Conservation (phyloP, 2,888 invertebrate species). For the Idaea dimidiata region DNA sequence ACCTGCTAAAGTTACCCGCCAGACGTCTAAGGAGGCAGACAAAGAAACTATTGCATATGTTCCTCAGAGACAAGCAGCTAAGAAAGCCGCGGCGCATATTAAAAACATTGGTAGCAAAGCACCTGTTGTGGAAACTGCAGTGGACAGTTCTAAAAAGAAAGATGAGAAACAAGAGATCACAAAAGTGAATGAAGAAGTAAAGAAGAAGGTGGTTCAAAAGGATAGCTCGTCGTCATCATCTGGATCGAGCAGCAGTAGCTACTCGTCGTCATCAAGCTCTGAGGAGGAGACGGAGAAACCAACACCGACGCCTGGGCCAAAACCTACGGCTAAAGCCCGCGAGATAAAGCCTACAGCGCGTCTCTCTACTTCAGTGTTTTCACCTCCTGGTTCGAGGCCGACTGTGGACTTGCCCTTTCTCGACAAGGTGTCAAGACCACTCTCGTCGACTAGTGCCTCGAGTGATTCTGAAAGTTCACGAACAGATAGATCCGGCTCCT, state of each 20-base stretch:
- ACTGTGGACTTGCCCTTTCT: conserved; percentile 89
- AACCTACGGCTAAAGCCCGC: conserved; percentile 67
- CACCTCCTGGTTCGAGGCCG: conserved; percentile 71
- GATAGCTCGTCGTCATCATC: conserved; percentile 78
- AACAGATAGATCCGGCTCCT: conserved; percentile 61
- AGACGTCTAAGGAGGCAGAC: conserved; percentile 80
- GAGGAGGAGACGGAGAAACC: conserved; percentile 79
- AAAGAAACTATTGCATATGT: conserved; percentile 90
- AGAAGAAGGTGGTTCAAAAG: conserved; percentile 53
- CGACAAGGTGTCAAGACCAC: conserved; percentile 87
- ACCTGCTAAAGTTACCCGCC: conserved; percentile 69
- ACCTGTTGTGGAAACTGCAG: conserved; percentile 59
- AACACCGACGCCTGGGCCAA: conserved; percentile 54
- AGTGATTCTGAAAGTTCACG: conserved; percentile 81
- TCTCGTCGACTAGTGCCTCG: conserved; percentile 82
- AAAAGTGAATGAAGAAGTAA: conserved; percentile 64
- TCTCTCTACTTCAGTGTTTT: conserved; percentile 61
- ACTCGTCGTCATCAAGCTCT: conserved; percentile 82
- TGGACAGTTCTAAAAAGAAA: conserved; percentile 65
- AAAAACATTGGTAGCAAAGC: conserved; percentile 85
- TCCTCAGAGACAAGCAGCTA: conserved; percentile 94
- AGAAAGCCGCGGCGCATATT: conserved; percentile 94
- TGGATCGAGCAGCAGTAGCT: conserved; percentile 77
- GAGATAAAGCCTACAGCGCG: conserved; percentile 64
- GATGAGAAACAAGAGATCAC: conserved; percentile 51